Conservation (phyloP, 2,797 vertebrate genomes). For the Lycodopsis pacificus region DNA sequence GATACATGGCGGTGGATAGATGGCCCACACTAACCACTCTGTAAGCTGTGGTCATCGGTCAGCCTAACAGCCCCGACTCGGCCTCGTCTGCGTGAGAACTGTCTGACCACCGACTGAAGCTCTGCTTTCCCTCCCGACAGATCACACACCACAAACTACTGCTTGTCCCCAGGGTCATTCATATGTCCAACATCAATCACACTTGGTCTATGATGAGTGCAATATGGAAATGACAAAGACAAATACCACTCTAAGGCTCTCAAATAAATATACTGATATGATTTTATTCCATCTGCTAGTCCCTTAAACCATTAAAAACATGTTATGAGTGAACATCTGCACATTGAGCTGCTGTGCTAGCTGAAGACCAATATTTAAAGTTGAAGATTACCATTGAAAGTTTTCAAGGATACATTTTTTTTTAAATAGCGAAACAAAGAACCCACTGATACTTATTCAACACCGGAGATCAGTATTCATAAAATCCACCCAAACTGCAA, state of each 20-base stretch:
- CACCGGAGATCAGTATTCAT: slow-evolving; percentile 1
- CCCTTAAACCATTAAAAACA: not conserved
- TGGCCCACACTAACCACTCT: slow-evolving; percentile 26
- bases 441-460: not conserved
- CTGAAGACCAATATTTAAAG: not conserved
- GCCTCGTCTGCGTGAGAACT: slow-evolving; percentile 52
- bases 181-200: slow-evolving; percentile 35
- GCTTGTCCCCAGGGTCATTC: slow-evolving; percentile 47
- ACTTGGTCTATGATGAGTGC: not conserved
- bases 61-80: slow-evolving; percentile 45
- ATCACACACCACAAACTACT: slow-evolving; percentile 72
- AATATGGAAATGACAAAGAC: not conserved
- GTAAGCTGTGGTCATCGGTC: slow-evolving; percentile 76
- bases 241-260: not conserved
- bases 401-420: not conserved
- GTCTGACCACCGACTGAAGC: slow-evolving; percentile 66
- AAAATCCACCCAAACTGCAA: not conserved
- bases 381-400: slow-evolving; percentile 6
- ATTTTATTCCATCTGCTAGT: not conserved
- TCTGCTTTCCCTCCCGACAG: slow-evolving; percentile 73
- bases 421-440: slow-evolving; percentile 6
- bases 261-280: slow-evolving; percentile 7
- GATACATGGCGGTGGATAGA: not conserved
- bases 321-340: not conserved
- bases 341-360: not conserved